Percentiles rank a stretch among this genome's conserved stretches.
These are phyloP conservation scores for Pithys albifrons DNA, from an alignment of 2,113 vertebrate species.

Conservation along the genomic window DNA sequence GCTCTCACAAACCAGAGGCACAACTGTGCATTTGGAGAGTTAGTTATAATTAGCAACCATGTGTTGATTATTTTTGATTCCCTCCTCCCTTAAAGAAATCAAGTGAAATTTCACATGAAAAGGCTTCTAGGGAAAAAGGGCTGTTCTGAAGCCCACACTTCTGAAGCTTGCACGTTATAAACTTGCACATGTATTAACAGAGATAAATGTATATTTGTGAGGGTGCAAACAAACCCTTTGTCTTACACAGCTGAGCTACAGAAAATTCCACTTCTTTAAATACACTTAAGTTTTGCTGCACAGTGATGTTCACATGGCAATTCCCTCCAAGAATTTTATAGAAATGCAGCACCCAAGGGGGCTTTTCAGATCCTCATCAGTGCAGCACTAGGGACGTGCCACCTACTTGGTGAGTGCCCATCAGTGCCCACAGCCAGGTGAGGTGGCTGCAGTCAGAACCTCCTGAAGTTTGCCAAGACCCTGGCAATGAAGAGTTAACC, in stretches of 20 bases:
- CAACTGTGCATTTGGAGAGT: not conserved
- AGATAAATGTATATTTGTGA: not conserved
- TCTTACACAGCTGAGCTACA: not conserved
- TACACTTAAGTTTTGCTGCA: not conserved
- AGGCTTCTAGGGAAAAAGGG: fast-evolving
- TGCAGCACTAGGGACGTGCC: not conserved
- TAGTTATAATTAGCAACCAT: not conserved
- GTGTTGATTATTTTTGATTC: not conserved
- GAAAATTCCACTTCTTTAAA: not conserved
- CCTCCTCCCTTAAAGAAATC: not conserved
- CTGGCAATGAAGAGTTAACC: not conserved
- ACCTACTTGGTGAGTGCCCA: not conserved
- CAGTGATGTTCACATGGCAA: not conserved
- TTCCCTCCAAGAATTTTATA: not conserved
- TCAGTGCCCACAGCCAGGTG: not conserved
- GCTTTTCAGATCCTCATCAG: not conserved
- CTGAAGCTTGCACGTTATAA: not conserved
- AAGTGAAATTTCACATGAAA: not conserved
- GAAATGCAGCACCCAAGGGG: not conserved
- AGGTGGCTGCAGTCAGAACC: not conserved
- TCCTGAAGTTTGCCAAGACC: not conserved
- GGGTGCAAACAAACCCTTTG: not conserved
- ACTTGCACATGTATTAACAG: fast-evolving
- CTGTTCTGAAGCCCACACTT: not conserved
- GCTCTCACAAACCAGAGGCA: not conserved